Conservation (phyloP, 2,797 vertebrate species). For the Catharus ustulatus region DNA sequence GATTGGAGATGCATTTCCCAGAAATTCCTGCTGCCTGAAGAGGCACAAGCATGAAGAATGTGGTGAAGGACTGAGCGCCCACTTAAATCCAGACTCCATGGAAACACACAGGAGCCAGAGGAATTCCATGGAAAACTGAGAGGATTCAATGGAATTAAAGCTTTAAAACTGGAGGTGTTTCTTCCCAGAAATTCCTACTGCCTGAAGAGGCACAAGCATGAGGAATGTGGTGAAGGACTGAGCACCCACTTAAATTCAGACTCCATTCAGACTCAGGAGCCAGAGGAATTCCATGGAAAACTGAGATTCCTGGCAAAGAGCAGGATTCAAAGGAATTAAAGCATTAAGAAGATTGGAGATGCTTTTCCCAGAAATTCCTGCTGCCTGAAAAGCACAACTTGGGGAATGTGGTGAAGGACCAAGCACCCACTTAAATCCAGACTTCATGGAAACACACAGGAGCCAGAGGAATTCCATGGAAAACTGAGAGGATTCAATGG, state of each 20-base stretch:
- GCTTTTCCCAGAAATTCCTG: background rate
- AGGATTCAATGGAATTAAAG: too few species aligned
- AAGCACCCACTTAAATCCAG: rapidly evolving
- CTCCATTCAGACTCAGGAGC: too few species aligned
- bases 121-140: background rate
- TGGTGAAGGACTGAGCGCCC: background rate
- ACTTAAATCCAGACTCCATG: too few species aligned
- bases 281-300: too few species aligned
- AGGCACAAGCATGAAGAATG: background rate
- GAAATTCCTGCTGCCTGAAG: background rate
- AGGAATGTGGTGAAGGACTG: too few species aligned
- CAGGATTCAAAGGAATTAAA: background rate
- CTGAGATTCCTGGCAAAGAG: background rate
- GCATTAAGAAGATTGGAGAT: background rate
- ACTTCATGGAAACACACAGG: background rate
- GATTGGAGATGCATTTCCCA: background rate
- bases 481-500: background rate
- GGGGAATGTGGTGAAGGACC: background rate
- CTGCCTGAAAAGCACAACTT: background rate
- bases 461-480: background rate
- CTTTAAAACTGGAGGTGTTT: too few species aligned
- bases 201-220: too few species aligned
- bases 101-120: background rate
- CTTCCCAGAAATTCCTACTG: too few species aligned
- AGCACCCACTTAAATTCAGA: too few species aligned